phyloP scores from a whole-genome alignment of 2,888 invertebrate species.

The Cantharis rustica region DNA sequence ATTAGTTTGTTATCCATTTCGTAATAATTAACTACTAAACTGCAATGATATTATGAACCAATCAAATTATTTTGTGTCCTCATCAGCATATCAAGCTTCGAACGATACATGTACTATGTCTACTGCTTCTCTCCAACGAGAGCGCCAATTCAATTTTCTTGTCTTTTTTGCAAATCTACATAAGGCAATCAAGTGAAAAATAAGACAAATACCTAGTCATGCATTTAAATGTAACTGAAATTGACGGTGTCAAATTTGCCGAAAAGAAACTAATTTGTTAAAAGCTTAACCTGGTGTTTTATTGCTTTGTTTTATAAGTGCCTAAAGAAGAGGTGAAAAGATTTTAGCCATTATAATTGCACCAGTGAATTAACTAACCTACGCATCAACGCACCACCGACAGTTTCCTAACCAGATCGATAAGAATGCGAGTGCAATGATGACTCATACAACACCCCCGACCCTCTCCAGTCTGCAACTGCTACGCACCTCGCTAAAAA shows the following conservation, averaged over 20 bases:
- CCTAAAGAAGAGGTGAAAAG: not conserved
- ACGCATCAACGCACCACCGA: conserved; percentile 38
- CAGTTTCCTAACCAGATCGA: conserved; percentile 47
- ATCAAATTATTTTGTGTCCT: not conserved
- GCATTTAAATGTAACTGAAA: not conserved
- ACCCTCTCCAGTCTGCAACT: conserved; percentile 37
- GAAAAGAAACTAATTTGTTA: not conserved
- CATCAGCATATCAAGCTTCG: not conserved
- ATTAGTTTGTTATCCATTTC: not conserved
- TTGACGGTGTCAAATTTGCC: not conserved
- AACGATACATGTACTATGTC: not conserved
- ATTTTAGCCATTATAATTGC: conserved; percentile 5
- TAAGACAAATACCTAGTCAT: not conserved
- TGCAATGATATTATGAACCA: not conserved
- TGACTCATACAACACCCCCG: conserved; percentile 54
- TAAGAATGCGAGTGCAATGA: conserved; percentile 57
- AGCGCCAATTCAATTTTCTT: not conserved
- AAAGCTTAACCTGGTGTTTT: not conserved
- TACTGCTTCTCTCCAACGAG: not conserved
- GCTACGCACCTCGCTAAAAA: conserved; percentile 45
- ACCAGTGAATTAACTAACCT: conserved; percentile 43
- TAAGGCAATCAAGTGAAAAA: not conserved
- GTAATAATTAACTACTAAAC: not conserved
- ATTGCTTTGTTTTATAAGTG: not conserved
- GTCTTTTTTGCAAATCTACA: not conserved